A percentile compares a stretch with the other conserved stretches of the same genome.
phyloP scores from a whole-genome alignment of 2,888 invertebrate species.

The Pseudoips prasinana region DNA sequence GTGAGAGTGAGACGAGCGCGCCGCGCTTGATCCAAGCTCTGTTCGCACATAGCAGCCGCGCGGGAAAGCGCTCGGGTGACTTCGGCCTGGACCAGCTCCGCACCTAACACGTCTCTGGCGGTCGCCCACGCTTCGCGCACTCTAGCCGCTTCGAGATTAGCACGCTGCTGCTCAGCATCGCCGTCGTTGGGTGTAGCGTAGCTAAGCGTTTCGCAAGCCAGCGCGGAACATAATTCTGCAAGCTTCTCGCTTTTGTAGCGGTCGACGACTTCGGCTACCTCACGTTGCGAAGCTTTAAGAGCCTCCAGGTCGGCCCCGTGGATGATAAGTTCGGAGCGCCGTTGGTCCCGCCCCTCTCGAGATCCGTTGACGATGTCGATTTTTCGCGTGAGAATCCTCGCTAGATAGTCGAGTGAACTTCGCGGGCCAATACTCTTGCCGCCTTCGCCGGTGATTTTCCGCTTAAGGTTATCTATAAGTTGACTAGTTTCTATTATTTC shows the following conservation, averaged over 20 bases:
- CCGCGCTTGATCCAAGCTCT: conserved; percentile 78
- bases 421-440: conserved; percentile 62
- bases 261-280: conserved; percentile 82
- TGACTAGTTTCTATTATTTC: conserved; percentile 90
- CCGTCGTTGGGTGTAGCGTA: conserved; percentile 72
- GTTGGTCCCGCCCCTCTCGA: conserved; percentile 45
- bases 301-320: conserved; percentile 77
- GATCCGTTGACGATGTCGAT: conserved; percentile 72
- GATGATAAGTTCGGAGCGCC: conserved; percentile 59
- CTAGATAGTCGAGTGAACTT: conserved; percentile 85
- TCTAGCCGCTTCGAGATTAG: conserved; percentile 83
- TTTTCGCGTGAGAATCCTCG: conserved; percentile 88
- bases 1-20: conserved; percentile 83
- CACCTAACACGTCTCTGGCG: conserved; percentile 88
- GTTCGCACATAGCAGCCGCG: conserved; percentile 86
- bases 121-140: conserved; percentile 89
- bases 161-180: conserved; percentile 60
- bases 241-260: conserved; percentile 86
- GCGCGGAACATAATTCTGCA: conserved; percentile 85
- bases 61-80: conserved; percentile 87
- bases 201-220: conserved; percentile 87
- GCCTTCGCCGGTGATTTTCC: conserved; percentile 83
- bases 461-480: conserved; percentile 87
- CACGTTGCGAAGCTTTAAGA: conserved; percentile 80
- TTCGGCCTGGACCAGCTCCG: conserved; percentile 89